Evolutionary conservation across 2,888 invertebrate species (phyloP), one percentile per base, ranked within the genome.

Genomic region (Pyralis farinalis): DNA sequence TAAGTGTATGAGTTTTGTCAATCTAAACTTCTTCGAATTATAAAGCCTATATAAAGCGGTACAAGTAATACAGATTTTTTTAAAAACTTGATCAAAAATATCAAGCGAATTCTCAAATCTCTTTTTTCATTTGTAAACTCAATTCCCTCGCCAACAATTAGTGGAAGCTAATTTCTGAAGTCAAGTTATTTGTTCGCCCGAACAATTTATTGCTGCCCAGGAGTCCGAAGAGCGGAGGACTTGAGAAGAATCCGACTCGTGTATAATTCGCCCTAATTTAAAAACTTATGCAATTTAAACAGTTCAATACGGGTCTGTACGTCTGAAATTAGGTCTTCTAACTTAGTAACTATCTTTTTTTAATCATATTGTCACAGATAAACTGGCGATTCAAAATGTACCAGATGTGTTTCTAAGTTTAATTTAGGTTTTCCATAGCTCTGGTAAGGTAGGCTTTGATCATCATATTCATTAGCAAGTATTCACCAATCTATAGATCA

Each of bases 171-270:
- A 81, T 77, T 76, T 73, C 67, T 66, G 63, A 64, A 69, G 65
- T 70, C 60, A 61, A 80, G 71, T 74, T 81, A 78, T 80, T 80
- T 79, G 80, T 77, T 81, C 71, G 65, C 63, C 65, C 63, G 68
- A 75, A 59, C 63, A 61, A 79, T 81, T 82, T 82, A 81, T 79
- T 72, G 69, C 74, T 66, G 55, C 70, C 64, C 62, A 52, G 55
- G 59, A 62, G 61, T 60, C 56, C 63, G 60, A 62, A 58, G 54
- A 52, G 48, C 46, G 47, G 25, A 16, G 64, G 74, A 76, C 70
- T 78, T 73, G 51, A 59, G 57, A 73, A 72, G 75, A 76, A 75
- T 76, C 69, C 63, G 57, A 69, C 62, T 71, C 66, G 59, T 53
- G 65, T 74, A 70, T 71, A 74, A 71, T 72, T 73, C 68, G 68